Evolutionary conservation across 2,888 invertebrate species (phyloP).

Genomic region (Eledona agricola): DNA sequence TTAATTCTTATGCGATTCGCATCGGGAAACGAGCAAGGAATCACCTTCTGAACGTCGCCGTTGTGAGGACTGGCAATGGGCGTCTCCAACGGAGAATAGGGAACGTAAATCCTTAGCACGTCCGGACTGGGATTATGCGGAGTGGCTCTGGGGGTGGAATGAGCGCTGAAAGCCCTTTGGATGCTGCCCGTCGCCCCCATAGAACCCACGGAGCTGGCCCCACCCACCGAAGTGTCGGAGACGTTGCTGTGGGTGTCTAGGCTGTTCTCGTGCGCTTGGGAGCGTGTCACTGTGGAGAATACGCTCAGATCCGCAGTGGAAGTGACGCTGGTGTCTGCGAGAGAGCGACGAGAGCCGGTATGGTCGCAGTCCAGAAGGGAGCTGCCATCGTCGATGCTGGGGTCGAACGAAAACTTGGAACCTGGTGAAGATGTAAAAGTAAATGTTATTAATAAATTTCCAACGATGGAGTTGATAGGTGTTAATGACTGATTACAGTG

Average conservation of each 20-base stretch:
- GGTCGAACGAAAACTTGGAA: slow-evolving; percentile 72
- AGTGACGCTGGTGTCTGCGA: slow-evolving; percentile 85
- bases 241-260: slow-evolving; percentile 80
- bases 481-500: too few relatives aligned
- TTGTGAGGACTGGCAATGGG: slow-evolving; percentile 65
- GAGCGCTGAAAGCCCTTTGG: slow-evolving; percentile 65
- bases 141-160: slow-evolving; percentile 72
- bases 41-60: slow-evolving; percentile 61
- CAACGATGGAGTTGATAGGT: too few relatives aligned
- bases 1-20: slow-evolving; percentile 79
- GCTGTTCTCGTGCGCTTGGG: slow-evolving; percentile 78
- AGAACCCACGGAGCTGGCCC: slow-evolving; percentile 61
- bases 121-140: slow-evolving; percentile 76
- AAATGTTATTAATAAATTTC: too few relatives aligned
- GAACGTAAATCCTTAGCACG: slow-evolving; percentile 81
- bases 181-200: slow-evolving; percentile 63
- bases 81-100: slow-evolving; percentile 72
- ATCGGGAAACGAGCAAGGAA: slow-evolving; percentile 68
- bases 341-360: slow-evolving; percentile 78
- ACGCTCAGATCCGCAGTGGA: slow-evolving; percentile 85
- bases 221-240: slow-evolving; percentile 76
- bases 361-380: slow-evolving; percentile 69
- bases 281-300: slow-evolving; percentile 76
- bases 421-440: too few relatives aligned
- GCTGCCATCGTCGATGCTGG: slow-evolving; percentile 73